These are phyloP conservation scores for Bombylius discolor DNA, from an alignment of 2,888 invertebrate species.

Conservation along the genomic window DNA sequence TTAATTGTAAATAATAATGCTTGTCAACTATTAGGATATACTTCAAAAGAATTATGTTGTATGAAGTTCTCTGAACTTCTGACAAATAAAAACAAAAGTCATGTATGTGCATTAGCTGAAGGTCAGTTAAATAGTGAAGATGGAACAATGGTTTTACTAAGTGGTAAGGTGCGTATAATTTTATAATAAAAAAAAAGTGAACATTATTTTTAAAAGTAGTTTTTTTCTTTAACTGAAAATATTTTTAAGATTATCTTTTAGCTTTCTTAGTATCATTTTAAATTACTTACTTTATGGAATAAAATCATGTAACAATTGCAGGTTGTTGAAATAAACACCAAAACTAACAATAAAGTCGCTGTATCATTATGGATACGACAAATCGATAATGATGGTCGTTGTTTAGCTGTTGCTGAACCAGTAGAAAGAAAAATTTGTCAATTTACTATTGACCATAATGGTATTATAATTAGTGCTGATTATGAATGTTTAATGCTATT, in stretches of 20 bases:
- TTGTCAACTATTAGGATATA: conserved; percentile 45
- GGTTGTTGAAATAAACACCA: conserved; percentile 48
- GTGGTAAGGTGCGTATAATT: conserved; percentile 42
- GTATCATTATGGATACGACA: conserved; percentile 54
- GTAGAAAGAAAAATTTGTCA: conserved; percentile 37
- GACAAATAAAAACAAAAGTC: conserved; percentile 39
- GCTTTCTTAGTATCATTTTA: neutral
- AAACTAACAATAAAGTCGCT: conserved; percentile 43
- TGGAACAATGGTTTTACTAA: conserved; percentile 46
- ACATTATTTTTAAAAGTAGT: conserved; percentile 10
- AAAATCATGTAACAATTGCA: conserved; percentile 16
- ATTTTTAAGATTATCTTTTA: neutral
- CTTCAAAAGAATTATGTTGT: conserved; percentile 40
- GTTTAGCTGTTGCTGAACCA: conserved; percentile 52
- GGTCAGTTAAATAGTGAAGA: conserved; percentile 41
- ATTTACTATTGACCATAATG: conserved; percentile 22
- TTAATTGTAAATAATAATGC: conserved; percentile 55
- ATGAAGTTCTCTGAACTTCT: conserved; percentile 42
- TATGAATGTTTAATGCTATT: conserved; percentile 41
- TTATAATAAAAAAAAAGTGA: no score
- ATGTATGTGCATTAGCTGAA: conserved; percentile 40
- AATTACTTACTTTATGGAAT: no score
- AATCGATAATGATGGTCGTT: conserved; percentile 44
- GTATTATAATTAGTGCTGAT: conserved; percentile 22
- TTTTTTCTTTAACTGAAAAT: neutral